Percentiles rank a stretch among this genome's conserved stretches.
These are phyloP conservation scores for Leptobrachium ailaonicum DNA, from an alignment of 2,113 vertebrate species.

Conservation along the genomic window DNA sequence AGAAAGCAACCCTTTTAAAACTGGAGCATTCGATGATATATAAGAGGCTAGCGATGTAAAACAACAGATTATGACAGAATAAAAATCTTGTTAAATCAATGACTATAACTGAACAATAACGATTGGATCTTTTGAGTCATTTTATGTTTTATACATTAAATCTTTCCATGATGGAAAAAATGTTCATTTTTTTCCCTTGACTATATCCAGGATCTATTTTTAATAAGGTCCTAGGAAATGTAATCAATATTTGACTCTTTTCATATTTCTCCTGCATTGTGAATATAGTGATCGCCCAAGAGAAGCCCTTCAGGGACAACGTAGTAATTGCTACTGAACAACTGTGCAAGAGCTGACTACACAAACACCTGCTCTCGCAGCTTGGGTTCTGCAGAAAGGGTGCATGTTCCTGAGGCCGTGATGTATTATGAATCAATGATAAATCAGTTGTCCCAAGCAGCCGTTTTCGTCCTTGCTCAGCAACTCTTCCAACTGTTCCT, in stretches of 20 bases:
- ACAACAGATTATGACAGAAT: constrained; percentile 38
- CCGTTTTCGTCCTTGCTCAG: constrained; percentile 63
- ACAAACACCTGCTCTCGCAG: constrained; percentile 52
- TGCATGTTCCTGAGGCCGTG: constrained; percentile 57
- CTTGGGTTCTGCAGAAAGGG: constrained; percentile 48
- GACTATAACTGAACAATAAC: constrained; percentile 37
- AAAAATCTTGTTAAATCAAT: constrained; percentile 49
- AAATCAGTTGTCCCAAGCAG: constrained; percentile 66
- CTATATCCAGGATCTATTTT: constrained; percentile 42
- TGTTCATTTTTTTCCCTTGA: constrained; percentile 28
- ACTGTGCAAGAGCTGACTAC: constrained; percentile 45
- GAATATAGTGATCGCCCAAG: constrained; percentile 39
- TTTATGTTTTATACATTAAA: constrained; percentile 49
- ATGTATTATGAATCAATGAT: constrained; percentile 63
- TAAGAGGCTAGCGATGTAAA: constrained; percentile 32
- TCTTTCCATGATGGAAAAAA: constrained; percentile 29
- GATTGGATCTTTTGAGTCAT: constrained; percentile 37
- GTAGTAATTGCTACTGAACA: constrained; percentile 43
- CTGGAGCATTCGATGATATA: constrained; percentile 19
- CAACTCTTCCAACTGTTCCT: constrained; percentile 55
- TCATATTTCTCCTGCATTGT: constrained; percentile 41
- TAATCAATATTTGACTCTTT: constrained; percentile 48
- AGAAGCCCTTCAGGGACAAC: constrained; percentile 37
- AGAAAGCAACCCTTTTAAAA: background rate
- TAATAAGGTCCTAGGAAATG: constrained; percentile 47